Evolutionary conservation across 2,113 vertebrate species (phyloP).

Genomic region (Sialia sialis): DNA sequence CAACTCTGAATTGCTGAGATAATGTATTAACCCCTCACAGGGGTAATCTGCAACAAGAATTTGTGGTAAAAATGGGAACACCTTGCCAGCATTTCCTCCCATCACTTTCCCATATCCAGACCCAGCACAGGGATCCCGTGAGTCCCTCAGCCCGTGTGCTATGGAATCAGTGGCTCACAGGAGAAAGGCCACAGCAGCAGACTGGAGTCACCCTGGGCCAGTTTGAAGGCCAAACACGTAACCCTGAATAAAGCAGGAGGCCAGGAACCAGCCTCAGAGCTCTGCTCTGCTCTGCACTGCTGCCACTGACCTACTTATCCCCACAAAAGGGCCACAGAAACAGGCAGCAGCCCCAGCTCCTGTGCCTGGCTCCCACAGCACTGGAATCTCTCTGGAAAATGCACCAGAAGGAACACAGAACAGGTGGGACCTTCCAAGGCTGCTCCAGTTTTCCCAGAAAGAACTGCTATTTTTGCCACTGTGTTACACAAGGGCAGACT

Average conservation of each 20-base stretch:
- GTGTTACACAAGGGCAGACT: not conserved
- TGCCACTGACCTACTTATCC: not conserved
- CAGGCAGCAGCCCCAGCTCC: not conserved
- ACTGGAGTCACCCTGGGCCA: not conserved
- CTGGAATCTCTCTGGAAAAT: not conserved
- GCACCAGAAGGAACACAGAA: rapidly evolving
- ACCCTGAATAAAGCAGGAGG: rapidly evolving
- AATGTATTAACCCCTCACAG: not conserved
- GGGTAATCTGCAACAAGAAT: not conserved
- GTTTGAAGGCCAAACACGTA: not conserved
- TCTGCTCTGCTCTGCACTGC: not conserved
- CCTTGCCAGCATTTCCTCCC: not conserved
- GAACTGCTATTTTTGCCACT: not conserved
- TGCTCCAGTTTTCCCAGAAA: not conserved
- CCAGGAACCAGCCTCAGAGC: not conserved
- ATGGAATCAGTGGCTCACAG: not conserved
- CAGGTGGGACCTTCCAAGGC: not conserved
- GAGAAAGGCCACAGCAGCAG: not conserved
- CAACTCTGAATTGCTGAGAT: not conserved
- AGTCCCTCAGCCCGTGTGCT: rapidly evolving
- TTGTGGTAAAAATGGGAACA: rapidly evolving
- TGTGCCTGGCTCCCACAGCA: not conserved
- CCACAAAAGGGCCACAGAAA: not conserved
- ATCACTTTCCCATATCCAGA: not conserved
- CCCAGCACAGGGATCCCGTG: not conserved